phyloP scores from a whole-genome alignment of 2,797 vertebrate species.

The Acanthopagrus latus region DNA sequence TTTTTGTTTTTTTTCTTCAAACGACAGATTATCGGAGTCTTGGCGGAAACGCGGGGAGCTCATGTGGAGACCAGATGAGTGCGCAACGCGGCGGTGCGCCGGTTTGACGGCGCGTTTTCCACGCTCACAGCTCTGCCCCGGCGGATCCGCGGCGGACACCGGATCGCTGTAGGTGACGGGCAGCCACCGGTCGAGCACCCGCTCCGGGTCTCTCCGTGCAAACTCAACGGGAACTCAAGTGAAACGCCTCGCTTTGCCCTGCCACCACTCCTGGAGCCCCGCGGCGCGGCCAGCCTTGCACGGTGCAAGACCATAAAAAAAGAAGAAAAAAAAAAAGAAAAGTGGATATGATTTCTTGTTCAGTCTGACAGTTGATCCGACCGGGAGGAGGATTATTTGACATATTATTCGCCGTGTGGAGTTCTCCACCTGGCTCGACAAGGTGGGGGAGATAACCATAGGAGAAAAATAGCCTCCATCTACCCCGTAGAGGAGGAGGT shows the following conservation, averaged over 20 bases:
- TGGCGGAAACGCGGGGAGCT: conserved; percentile 41
- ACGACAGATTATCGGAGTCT: conserved; percentile 43
- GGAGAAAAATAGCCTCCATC: conserved; percentile 38
- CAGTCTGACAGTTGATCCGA: conserved; percentile 29
- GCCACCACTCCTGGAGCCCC: conserved; percentile 36
- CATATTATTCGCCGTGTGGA: conserved; percentile 40
- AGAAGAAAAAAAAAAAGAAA: conserved; percentile 56
- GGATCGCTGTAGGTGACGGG: conserved; percentile 49
- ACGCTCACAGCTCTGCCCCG: conserved; percentile 33
- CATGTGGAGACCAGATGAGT: conserved; percentile 60
- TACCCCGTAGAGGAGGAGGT: background rate
- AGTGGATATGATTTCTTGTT: conserved; percentile 70
- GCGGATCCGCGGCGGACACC: conserved; percentile 48
- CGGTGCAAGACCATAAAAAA: conserved; percentile 1
- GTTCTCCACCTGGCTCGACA: conserved; percentile 50
- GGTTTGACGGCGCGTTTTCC: conserved; percentile 53
- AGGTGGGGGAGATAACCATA: conserved; percentile 40
- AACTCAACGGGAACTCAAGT: conserved; percentile 66
- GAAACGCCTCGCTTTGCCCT: conserved; percentile 49
- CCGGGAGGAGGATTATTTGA: conserved; percentile 67
- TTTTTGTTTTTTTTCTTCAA: background rate
- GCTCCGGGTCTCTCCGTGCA: conserved; percentile 30
- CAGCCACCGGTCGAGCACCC: conserved; percentile 23
- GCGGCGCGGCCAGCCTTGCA: conserved; percentile 25
- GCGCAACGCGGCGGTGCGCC: conserved; percentile 69